phyloP scores from a whole-genome alignment of 2,113 vertebrate genomes.

The Myrmecobius fasciatus region DNA sequence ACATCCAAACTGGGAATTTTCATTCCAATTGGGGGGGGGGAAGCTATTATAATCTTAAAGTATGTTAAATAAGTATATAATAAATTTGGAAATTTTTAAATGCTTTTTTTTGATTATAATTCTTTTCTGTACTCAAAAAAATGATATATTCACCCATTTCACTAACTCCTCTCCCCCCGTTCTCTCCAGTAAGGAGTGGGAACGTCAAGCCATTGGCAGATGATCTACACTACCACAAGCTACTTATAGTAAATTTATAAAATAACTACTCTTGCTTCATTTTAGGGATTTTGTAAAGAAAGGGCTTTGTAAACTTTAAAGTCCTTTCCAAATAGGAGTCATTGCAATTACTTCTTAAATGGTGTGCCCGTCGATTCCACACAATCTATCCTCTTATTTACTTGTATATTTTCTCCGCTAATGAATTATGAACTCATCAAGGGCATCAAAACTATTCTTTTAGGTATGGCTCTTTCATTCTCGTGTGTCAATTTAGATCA shows the following conservation, averaged over 20 bases:
- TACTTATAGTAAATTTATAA: neutral
- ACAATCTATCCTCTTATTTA: neutral
- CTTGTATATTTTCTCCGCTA: neutral
- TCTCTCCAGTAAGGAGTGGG: no score
- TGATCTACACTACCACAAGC: no score
- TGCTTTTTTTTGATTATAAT: neutral
- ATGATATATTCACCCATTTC: neutral
- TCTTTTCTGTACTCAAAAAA: neutral
- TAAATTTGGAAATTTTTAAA: neutral
- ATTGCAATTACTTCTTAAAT: neutral
- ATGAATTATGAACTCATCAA: neutral
- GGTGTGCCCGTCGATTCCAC: neutral
- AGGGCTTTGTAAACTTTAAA: neutral
- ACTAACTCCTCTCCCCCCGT: no score
- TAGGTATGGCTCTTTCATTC: neutral
- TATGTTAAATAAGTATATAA: neutral
- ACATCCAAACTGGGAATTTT: neutral
- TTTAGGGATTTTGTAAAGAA: neutral
- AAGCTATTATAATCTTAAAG: neutral
- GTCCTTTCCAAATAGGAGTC: neutral
- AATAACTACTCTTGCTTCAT: neutral
- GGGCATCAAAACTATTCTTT: neutral
- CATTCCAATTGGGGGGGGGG: neutral
- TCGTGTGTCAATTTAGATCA: neutral
- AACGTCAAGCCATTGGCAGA: no score